Percentiles rank a stretch among this genome's conserved stretches.
Conservation (phyloP, 2,113 vertebrate genomes). For the Pelobates fuscus region DNA sequence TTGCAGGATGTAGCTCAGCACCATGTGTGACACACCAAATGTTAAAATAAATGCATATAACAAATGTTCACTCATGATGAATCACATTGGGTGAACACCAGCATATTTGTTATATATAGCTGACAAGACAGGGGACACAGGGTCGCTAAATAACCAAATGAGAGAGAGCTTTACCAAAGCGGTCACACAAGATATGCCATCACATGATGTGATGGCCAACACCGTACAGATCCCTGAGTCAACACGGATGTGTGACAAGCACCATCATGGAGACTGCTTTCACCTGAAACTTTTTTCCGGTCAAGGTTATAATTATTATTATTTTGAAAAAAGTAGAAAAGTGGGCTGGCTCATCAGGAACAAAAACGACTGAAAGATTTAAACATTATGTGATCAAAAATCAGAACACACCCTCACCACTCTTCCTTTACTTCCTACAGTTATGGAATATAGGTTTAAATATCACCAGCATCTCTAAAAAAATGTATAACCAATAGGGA, state of each 20-base stretch:
- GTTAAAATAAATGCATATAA: too few species aligned
- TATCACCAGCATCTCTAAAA: background rate
- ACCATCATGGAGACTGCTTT: background rate
- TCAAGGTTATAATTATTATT: too few species aligned
- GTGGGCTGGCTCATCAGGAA: too few species aligned
- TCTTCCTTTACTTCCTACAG: too few species aligned
- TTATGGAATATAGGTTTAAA: background rate
- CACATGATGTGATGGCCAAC: background rate
- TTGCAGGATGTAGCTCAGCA: too few species aligned
- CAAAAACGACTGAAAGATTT: background rate
- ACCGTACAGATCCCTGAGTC: slow-evolving; percentile 19
- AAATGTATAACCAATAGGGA: background rate
- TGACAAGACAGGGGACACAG: background rate
- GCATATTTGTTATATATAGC: background rate
- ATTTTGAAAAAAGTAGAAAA: too few species aligned
- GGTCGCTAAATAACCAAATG: background rate
- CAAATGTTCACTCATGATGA: background rate
- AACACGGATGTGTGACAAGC: background rate
- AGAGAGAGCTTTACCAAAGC: background rate
- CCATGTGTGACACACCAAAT: too few species aligned
- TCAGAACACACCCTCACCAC: background rate
- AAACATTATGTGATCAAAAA: background rate
- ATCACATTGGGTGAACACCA: background rate
- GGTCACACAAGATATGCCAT: background rate
- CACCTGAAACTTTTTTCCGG: background rate